Evolutionary conservation across 2,888 invertebrate species (phyloP).

Genomic region (Nudaria mundana): DNA sequence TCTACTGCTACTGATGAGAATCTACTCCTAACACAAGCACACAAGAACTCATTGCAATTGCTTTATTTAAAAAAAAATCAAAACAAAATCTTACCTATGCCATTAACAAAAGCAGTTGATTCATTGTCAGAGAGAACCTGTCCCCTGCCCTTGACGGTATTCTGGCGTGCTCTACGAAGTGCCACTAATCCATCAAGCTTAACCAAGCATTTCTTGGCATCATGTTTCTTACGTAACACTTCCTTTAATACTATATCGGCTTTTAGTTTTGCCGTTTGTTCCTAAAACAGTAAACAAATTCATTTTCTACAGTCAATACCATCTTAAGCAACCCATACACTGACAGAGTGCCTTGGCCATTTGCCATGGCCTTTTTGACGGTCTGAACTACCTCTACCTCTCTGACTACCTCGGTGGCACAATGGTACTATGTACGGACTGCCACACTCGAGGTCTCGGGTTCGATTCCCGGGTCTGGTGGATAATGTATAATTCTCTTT

Average conservation of each 20-base stretch:
- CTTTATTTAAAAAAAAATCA: too few relatives aligned
- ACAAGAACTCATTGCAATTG: too few relatives aligned
- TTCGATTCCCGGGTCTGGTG: too few relatives aligned
- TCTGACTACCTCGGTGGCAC: too few relatives aligned
- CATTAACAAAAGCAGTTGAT: conserved; percentile 76
- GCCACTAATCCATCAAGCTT: conserved; percentile 84
- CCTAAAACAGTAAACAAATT: conserved; percentile 50
- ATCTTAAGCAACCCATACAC: not conserved
- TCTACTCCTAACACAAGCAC: too few relatives aligned
- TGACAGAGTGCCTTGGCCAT: not conserved
- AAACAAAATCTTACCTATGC: conserved; percentile 79
- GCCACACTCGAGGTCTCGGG: too few relatives aligned
- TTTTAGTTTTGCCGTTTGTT: conserved; percentile 84
- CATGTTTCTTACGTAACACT: conserved; percentile 85
- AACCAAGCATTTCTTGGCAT: conserved; percentile 84
- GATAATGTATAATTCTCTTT: too few relatives aligned
- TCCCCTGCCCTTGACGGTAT: conserved; percentile 83
- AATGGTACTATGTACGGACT: too few relatives aligned
- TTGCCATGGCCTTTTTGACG: too few relatives aligned
- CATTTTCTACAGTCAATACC: not conserved
- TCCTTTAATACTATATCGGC: conserved; percentile 87
- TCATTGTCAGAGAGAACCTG: conserved; percentile 77
- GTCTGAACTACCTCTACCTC: too few relatives aligned
- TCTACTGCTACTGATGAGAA: too few relatives aligned
- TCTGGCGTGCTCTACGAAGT: conserved; percentile 83